Evolutionary conservation across 2,888 invertebrate species (phyloP).

Genomic region (Boloria selene): DNA sequence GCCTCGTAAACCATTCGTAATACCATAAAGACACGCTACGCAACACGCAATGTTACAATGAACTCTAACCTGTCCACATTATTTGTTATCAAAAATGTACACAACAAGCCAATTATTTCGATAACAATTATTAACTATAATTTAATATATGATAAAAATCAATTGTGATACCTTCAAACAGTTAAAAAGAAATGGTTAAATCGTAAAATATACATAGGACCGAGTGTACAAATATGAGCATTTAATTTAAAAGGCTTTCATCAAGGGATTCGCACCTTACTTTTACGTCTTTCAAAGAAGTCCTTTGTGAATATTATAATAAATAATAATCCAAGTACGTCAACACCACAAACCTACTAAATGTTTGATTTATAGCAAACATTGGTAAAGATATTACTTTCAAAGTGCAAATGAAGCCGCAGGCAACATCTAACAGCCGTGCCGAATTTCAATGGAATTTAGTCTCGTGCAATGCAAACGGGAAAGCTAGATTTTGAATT

Average conservation of each 20-base stretch:
- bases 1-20: slow-evolving; percentile 33
- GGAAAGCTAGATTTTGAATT: slow-evolving; percentile 18
- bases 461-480: slow-evolving; percentile 14
- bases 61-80: slow-evolving; percentile 15
- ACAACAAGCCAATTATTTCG: too few species aligned
- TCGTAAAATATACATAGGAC: too few species aligned
- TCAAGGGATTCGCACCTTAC: too few species aligned
- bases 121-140: too few species aligned
- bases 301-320: background rate
- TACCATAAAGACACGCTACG: slow-evolving; percentile 32
- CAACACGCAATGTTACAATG: slow-evolving; percentile 34
- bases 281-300: too few species aligned
- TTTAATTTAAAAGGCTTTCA: too few species aligned
- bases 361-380: slow-evolving; percentile 12
- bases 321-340: slow-evolving; percentile 1
- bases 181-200: too few species aligned
- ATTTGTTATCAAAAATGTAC: background rate
- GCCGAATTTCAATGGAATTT: slow-evolving; percentile 18
- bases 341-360: slow-evolving; percentile 4
- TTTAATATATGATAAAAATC: too few species aligned
- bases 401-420: slow-evolving; percentile 19
- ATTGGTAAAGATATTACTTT: slow-evolving; percentile 13
- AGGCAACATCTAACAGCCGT: slow-evolving; percentile 13
- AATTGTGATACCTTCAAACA: too few species aligned
- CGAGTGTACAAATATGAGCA: too few species aligned